Evolutionary conservation across 2,113 vertebrate species (phyloP).

Genomic region (Triplophysa siluroides): DNA sequence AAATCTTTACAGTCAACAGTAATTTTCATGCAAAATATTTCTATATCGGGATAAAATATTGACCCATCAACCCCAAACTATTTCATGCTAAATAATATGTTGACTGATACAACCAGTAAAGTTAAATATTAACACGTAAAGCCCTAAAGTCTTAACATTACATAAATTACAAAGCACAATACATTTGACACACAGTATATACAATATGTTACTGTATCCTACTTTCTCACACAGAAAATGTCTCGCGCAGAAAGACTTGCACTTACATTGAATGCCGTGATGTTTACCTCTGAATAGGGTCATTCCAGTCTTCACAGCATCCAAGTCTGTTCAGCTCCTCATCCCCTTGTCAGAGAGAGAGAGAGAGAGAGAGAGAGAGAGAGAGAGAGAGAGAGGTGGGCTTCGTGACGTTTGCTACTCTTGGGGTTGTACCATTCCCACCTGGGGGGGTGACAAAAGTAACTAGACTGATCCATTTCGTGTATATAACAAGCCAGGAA

Average conservation of each 20-base stretch:
- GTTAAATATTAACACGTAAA: too few relatives aligned
- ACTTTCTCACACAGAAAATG: not conserved
- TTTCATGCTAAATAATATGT: too few relatives aligned
- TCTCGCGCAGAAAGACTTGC: not conserved
- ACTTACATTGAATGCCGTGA: constrained; percentile 44
- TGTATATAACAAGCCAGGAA: not conserved
- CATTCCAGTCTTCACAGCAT: not conserved
- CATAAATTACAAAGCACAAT: too few relatives aligned
- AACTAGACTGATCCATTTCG: constrained; percentile 32
- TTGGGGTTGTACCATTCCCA: constrained; percentile 46
- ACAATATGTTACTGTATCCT: too few relatives aligned
- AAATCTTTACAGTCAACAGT: too few relatives aligned
- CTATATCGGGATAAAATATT: too few relatives aligned
- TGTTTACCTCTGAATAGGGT: constrained; percentile 42
- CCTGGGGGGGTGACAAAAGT: constrained; percentile 8
- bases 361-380: constrained; percentile 28
- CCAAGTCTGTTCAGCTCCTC: not conserved
- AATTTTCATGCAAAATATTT: too few relatives aligned
- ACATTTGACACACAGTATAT: too few relatives aligned
- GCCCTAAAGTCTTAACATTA: too few relatives aligned
- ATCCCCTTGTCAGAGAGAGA: not conserved
- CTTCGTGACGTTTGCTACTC: constrained; percentile 25
- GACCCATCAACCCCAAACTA: too few relatives aligned
- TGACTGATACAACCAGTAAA: too few relatives aligned
- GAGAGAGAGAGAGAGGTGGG: constrained; percentile 2